Conservation (phyloP, 2,113 vertebrate species). For the Colinus virginianus region DNA sequence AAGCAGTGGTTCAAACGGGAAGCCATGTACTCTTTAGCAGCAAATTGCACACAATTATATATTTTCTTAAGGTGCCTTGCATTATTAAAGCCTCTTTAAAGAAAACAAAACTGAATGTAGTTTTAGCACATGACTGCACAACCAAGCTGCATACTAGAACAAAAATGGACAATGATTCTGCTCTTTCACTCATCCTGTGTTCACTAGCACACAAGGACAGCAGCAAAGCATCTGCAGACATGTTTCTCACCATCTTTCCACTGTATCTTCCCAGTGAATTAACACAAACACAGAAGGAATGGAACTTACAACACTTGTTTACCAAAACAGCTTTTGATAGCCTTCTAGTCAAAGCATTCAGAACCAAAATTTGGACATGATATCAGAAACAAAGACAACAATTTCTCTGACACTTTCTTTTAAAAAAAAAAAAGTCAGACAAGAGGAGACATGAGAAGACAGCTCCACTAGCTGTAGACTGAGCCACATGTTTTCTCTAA, state of each 20-base stretch:
- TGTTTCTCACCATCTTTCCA: neutral
- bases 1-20: conserved; percentile 12
- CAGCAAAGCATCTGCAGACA: neutral
- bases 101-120: conserved; percentile 41
- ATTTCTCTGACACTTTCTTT: neutral
- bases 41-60: conserved; percentile 53
- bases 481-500: neutral
- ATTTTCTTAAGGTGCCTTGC: conserved; percentile 66
- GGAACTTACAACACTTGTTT: neutral
- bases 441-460: neutral
- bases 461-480: neutral
- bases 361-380: neutral
- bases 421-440: neutral
- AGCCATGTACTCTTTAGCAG: neutral
- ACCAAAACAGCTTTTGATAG: neutral
- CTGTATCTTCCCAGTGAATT: neutral
- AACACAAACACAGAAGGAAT: neutral
- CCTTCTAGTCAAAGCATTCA: neutral
- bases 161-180: conserved; percentile 33
- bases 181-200: neutral
- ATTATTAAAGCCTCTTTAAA: conserved; percentile 66
- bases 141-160: neutral
- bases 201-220: neutral
- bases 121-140: conserved; percentile 47
- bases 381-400: neutral